These are phyloP conservation scores for Urechis unicinctus DNA, from an alignment of 2,888 invertebrate species.

Conservation along the genomic window DNA sequence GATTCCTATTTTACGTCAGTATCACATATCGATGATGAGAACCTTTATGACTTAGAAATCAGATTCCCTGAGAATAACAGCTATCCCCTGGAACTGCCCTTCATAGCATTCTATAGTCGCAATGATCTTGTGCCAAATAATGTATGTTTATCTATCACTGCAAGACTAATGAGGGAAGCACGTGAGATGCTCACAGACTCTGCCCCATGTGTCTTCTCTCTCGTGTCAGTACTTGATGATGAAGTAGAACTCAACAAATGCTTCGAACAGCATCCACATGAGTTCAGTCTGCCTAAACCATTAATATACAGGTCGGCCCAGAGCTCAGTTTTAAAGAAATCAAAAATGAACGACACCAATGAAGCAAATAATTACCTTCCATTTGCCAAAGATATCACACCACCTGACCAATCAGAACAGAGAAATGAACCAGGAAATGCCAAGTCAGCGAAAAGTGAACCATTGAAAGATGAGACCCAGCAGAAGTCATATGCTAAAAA, in stretches of 20 bases:
- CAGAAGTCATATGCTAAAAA: constrained; percentile 8
- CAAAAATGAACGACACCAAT: not conserved
- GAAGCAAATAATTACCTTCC: not conserved
- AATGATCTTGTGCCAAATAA: constrained; percentile 26
- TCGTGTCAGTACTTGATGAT: constrained; percentile 36
- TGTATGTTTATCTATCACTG: constrained; percentile 33
- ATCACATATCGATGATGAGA: not conserved
- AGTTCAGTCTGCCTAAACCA: constrained; percentile 25
- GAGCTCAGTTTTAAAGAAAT: not conserved
- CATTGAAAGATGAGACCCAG: constrained; percentile 5
- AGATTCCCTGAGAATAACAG: constrained; percentile 32
- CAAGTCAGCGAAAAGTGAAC: constrained; percentile 8
- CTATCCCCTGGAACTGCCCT: constrained; percentile 36
- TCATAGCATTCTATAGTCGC: constrained; percentile 33
- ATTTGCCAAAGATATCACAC: no score
- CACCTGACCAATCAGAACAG: no score
- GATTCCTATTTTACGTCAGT: not conserved
- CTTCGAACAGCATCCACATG: constrained; percentile 23
- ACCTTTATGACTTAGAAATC: constrained; percentile 31
- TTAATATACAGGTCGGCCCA: constrained; percentile 6
- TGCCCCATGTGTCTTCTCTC: constrained; percentile 34
- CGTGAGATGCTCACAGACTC: constrained; percentile 22
- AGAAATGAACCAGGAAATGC: no score
- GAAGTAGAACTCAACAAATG: constrained; percentile 25
- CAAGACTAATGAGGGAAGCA: constrained; percentile 29